Evolutionary conservation across 1,140 invertebrate genomes (phyloP).

Genomic region (Pogonus chalceus): DNA sequence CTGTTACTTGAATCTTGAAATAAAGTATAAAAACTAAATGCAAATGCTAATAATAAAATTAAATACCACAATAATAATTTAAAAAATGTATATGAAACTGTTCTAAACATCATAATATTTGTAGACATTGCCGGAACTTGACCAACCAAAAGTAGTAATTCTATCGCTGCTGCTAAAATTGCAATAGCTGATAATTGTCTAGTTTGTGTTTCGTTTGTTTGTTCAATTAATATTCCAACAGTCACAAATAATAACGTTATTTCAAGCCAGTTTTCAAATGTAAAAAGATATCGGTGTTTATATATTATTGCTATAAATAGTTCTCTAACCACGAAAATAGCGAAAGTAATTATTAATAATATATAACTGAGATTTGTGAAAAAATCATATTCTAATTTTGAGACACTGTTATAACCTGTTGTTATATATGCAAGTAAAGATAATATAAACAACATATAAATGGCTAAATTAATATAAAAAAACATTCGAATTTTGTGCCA

Average conservation of each 20-base stretch:
- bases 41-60: constrained; percentile 69
- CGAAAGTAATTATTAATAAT: constrained; percentile 39
- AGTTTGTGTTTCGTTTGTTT: constrained; percentile 37
- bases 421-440: constrained; percentile 56
- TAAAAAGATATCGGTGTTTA: constrained; percentile 49
- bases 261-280: constrained; percentile 62
- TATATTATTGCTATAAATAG: constrained; percentile 55
- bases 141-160: constrained; percentile 64
- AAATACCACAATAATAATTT: constrained; percentile 70
- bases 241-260: constrained; percentile 50
- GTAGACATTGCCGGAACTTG: constrained; percentile 63
- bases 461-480: constrained; percentile 58
- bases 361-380: too few relatives aligned
- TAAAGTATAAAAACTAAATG: constrained; percentile 64
- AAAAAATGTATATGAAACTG: constrained; percentile 65
- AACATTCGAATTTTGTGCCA: constrained; percentile 66
- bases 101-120: constrained; percentile 67
- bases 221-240: constrained; percentile 41
- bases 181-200: constrained; percentile 50
- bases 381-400: too few relatives aligned
- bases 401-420: constrained; percentile 35
- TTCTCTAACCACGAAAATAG: constrained; percentile 52
- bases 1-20: constrained; percentile 40
- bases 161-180: constrained; percentile 62
- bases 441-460: constrained; percentile 60